Conservation (phyloP, 2,797 vertebrate genomes). For the Phaenicophaeus curvirostris region DNA sequence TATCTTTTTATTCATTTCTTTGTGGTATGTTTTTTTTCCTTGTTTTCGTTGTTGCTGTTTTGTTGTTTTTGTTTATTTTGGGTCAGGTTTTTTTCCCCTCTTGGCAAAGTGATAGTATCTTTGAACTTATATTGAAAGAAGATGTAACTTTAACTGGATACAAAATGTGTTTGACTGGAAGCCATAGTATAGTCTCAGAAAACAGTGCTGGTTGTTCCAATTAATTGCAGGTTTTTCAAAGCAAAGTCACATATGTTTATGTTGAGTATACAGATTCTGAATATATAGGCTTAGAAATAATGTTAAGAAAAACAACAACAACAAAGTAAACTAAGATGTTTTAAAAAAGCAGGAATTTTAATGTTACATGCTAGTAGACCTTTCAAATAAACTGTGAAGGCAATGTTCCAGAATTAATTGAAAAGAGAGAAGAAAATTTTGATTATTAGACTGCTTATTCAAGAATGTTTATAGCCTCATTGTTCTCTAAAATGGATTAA, state of each 20-base stretch:
- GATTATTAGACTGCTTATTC: not conserved
- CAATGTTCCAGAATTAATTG: not conserved
- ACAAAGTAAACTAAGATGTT: not conserved
- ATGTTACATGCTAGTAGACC: not conserved
- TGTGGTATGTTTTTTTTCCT: not conserved
- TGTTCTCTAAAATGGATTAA: not conserved
- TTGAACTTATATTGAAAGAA: constrained; percentile 50
- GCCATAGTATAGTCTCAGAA: not conserved
- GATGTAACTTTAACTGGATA: not conserved
- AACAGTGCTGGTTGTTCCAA: not conserved
- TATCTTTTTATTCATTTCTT: not conserved
- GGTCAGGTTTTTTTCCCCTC: not conserved
- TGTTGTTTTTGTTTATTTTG: not conserved
- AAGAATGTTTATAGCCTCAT: not conserved
- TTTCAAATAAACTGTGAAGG: not conserved
- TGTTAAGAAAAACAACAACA: not conserved
- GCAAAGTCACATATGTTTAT: not conserved
- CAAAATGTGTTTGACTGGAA: constrained; percentile 10
- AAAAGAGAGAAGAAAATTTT: not conserved
- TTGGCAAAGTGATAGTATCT: not conserved
- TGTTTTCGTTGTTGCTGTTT: not conserved
- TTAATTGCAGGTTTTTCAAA: constrained; percentile 25
- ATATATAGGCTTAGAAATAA: not conserved
- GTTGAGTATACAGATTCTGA: not conserved
- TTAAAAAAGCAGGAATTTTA: not conserved